Evolutionary conservation across 2,888 invertebrate species (phyloP).

Genomic region (Cephus rjabovi): DNA sequence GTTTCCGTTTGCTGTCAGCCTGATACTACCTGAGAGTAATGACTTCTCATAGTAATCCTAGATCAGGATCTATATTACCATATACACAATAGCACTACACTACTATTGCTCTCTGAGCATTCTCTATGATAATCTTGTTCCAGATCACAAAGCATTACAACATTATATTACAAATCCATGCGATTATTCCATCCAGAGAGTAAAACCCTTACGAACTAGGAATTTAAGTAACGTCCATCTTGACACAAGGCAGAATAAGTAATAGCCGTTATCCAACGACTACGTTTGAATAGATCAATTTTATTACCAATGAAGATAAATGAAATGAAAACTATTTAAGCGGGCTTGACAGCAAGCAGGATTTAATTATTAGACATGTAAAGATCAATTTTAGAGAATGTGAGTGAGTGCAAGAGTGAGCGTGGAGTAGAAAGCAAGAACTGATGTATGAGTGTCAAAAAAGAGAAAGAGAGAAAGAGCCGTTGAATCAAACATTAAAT

Average conservation of each 20-base stretch:
- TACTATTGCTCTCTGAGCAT: not conserved
- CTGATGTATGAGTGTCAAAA: not conserved
- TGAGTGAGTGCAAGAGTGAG: too few species aligned
- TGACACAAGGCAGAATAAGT: not conserved
- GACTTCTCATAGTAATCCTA: not conserved
- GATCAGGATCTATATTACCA: not conserved
- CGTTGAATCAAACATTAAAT: conserved; percentile 1
- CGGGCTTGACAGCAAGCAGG: not conserved
- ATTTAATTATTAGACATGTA: not conserved
- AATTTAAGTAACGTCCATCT: not conserved
- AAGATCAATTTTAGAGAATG: not conserved
- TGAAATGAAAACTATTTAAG: not conserved
- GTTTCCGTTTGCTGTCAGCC: not conserved
- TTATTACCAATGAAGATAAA: not conserved
- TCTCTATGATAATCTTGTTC: not conserved
- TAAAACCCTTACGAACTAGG: not conserved
- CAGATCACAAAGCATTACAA: not conserved
- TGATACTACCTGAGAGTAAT: not conserved
- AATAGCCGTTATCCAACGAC: not conserved
- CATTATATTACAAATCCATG: not conserved
- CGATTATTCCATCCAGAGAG: not conserved
- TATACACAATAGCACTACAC: not conserved
- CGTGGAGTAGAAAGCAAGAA: not conserved
- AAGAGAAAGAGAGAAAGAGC: not conserved
- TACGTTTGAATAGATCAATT: not conserved